Evolutionary conservation across 2,888 invertebrate species (phyloP).

Genomic region (Eucriotettix oculatus): DNA sequence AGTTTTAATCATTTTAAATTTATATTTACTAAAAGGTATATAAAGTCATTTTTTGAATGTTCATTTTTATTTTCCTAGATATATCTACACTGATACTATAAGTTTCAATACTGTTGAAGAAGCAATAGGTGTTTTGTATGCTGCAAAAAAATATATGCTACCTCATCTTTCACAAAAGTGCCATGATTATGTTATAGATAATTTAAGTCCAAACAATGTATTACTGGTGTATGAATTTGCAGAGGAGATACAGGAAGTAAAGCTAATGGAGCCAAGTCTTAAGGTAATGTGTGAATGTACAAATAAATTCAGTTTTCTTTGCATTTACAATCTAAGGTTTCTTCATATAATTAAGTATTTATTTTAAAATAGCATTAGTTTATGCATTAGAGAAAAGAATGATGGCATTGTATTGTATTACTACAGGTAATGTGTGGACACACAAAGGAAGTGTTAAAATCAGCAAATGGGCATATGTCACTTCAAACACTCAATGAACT

Average conservation of each 20-base stretch:
- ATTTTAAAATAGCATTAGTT: no score
- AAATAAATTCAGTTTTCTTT: no score
- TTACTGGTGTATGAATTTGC: constrained; percentile 41
- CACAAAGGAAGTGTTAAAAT: constrained; percentile 34
- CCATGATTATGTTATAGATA: constrained; percentile 33
- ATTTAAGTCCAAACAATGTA: constrained; percentile 39
- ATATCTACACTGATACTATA: constrained; percentile 42
- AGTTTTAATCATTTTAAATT: no score
- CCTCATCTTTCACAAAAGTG: constrained; percentile 26
- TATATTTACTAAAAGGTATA: no score
- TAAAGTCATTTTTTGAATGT: not conserved
- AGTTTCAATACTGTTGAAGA: constrained; percentile 35
- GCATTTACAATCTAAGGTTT: no score
- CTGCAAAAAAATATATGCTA: constrained; percentile 47
- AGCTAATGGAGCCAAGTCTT: constrained; percentile 32
- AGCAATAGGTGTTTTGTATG: constrained; percentile 44
- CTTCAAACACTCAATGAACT: constrained; percentile 31
- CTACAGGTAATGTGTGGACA: constrained; percentile 33
- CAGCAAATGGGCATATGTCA: constrained; percentile 31
- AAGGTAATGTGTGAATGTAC: constrained; percentile 18
- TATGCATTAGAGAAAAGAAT: no score
- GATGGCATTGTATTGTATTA: no score
- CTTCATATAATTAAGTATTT: no score
- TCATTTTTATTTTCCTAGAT: constrained; percentile 19
- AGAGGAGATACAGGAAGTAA: constrained; percentile 37